Evolutionary conservation across 2,797 vertebrate species (phyloP).

Genomic region (Capromys pilorides): DNA sequence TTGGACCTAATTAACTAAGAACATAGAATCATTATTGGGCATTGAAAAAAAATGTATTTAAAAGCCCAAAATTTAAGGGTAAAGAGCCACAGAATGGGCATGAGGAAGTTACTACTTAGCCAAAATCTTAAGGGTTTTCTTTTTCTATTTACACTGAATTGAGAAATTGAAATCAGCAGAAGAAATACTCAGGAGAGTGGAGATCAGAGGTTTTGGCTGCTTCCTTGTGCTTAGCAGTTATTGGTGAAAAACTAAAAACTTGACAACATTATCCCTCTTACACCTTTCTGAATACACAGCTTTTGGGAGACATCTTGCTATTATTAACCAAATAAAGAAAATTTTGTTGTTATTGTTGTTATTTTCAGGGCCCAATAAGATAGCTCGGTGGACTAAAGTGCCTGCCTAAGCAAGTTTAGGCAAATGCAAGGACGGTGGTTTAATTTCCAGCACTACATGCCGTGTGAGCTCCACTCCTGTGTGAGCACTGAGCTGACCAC

Average conservation of each 20-base stretch:
- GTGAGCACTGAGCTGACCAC: too few relatives aligned
- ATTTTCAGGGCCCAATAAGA: too few relatives aligned
- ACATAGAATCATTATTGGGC: slow-evolving; percentile 29
- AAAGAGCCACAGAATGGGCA: not conserved
- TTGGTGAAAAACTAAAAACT: not conserved
- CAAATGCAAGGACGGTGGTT: too few relatives aligned
- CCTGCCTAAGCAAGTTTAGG: too few relatives aligned
- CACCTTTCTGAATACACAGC: not conserved
- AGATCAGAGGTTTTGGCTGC: not conserved
- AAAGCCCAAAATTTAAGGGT: slow-evolving; percentile 37
- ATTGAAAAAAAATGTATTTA: slow-evolving; percentile 37
- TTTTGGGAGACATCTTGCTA: not conserved
- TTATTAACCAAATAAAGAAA: not conserved
- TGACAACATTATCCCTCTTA: not conserved
- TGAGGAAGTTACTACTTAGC: not conserved
- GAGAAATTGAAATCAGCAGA: not conserved
- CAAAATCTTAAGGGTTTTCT: not conserved
- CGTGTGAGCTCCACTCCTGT: too few relatives aligned
- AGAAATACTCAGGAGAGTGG: not conserved
- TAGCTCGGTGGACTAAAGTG: too few relatives aligned
- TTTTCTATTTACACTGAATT: not conserved
- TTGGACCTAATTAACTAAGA: slow-evolving; percentile 42
- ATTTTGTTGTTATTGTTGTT: not conserved
- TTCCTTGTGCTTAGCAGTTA: not conserved
- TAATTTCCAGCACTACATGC: too few relatives aligned